Evolutionary conservation across 2,113 vertebrate genomes (phyloP), one percentile per base, ranked within the genome.

Genomic region (Aegypius monachus): DNA sequence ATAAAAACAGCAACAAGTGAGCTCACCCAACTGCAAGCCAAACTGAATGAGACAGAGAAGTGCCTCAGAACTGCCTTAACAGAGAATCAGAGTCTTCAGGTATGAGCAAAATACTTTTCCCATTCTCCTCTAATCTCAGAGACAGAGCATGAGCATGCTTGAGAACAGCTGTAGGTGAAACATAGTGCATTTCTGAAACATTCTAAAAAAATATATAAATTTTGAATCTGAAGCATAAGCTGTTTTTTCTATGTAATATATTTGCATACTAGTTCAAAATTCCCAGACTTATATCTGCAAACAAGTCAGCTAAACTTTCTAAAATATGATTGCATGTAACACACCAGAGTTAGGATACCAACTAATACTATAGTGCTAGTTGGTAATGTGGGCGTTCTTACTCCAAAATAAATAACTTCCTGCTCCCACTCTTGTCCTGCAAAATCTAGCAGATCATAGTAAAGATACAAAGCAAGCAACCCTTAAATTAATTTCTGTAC

Each of bases 11-110:
- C 95, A 77, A 95, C 97, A 84, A 95, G 94, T 6, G 83, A 98
- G 52, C 95, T 99, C 73, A 81, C 94, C 52, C 97, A 98, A 56
- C 97, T 98, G 63, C 92, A 97, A 5, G 92, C 81, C 5, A 94
- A 97, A 50, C 90, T 98, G 14, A 93, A 96, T 36, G 98, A 99
- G 71, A 98, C 92, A 22, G 97, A 99, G 47, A 80, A 92, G 9
- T 17, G 58, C 9, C 97, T 99, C 74, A 97, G 93, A 77, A 96
- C 67, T 53, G 55, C 95, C 95, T 80, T 96, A 93, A 81, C 65
- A 62, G 94, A 95, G 66, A 97, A 97, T 11, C 88, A 95, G 86
- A 82, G 10, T 62, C 97, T 98, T 74, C 95, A 98, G 98, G 98
- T 98, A 96, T 32, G 61, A 72, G 15, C 32, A 68, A 88, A 94